Conservation (phyloP, 2,888 invertebrate species). For the Drosophila heteroneura region DNA sequence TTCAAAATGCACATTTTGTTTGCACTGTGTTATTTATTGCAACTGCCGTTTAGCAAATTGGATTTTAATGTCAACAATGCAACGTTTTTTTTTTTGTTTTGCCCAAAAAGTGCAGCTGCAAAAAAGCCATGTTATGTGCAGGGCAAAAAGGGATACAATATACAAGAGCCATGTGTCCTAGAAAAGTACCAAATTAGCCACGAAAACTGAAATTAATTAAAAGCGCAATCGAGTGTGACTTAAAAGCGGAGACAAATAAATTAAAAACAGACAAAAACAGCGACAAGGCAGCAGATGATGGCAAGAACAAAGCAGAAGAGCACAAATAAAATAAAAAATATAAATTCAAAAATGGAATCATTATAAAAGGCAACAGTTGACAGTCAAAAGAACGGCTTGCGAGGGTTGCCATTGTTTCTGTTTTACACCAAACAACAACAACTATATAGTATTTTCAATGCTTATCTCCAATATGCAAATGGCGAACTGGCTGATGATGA, state of each 20-base stretch:
- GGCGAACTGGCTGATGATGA: constrained; percentile 17
- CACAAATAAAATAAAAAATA: constrained; percentile 9
- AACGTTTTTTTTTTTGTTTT: not conserved
- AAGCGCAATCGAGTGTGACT: constrained; percentile 1
- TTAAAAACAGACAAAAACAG: not conserved
- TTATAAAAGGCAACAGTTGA: constrained; percentile 21
- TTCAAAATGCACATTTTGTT: constrained; percentile 19
- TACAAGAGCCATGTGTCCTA: not conserved
- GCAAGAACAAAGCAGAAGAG: constrained; percentile 11
- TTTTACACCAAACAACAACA: not conserved
- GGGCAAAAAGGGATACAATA: not conserved
- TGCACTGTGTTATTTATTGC: constrained; percentile 45
- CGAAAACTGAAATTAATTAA: constrained; percentile 31
- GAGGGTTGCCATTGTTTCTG: constrained; percentile 10
- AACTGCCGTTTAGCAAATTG: constrained; percentile 49
- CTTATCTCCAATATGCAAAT: constrained; percentile 59
- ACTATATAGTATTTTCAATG: constrained; percentile 5
- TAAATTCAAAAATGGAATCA: constrained; percentile 8
- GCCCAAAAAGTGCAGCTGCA: not conserved
- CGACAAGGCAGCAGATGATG: not conserved
- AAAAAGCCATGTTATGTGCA: constrained; percentile 19
- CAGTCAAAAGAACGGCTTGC: constrained; percentile 12
- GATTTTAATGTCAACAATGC: constrained; percentile 60
- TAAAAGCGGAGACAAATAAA: not conserved
- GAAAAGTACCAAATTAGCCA: constrained; percentile 18